phyloP scores from a whole-genome alignment of 2,113 vertebrate genomes.

The Clarias macrocephalus region DNA sequence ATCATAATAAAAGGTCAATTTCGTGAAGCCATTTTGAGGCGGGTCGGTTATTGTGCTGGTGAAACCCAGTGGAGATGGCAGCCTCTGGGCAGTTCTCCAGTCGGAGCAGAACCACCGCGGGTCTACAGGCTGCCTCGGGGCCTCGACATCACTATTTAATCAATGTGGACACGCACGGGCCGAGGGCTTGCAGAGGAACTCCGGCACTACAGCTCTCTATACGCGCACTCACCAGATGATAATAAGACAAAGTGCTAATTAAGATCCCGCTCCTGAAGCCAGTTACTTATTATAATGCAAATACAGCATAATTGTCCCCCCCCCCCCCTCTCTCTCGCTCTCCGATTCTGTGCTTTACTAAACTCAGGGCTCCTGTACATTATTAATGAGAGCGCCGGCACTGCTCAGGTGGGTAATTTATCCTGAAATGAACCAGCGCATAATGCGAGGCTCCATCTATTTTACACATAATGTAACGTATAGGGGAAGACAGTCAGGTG shows the following conservation, averaged over 20 bases:
- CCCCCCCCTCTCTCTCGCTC: not conserved
- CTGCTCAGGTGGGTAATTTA: constrained; percentile 1
- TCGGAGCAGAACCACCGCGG: too few relatives aligned
- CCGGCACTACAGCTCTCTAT: constrained; percentile 42
- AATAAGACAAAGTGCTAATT: constrained; percentile 60
- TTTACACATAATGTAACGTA: not conserved
- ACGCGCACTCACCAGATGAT: not conserved
- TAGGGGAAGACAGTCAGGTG: not conserved
- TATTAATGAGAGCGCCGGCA: constrained; percentile 52
- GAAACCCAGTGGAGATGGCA: not conserved
- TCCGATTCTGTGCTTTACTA: constrained; percentile 57
- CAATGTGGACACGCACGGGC: constrained; percentile 49
- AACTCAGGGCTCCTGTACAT: constrained; percentile 48
- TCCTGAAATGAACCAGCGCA: not conserved
- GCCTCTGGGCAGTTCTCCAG: constrained; percentile 46
- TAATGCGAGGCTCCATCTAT: too few relatives aligned
- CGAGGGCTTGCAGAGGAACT: constrained; percentile 57
- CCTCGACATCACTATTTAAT: not conserved
- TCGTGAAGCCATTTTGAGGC: not conserved
- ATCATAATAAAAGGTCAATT: not conserved
- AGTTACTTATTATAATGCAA: constrained; percentile 68
- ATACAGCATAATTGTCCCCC: constrained; percentile 57
- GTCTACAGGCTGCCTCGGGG: not conserved
- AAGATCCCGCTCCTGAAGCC: constrained; percentile 63
- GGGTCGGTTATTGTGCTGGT: not conserved